Evolutionary conservation across 2,888 invertebrate genomes (phyloP).

Genomic region (Entomobrya multifasciata): DNA sequence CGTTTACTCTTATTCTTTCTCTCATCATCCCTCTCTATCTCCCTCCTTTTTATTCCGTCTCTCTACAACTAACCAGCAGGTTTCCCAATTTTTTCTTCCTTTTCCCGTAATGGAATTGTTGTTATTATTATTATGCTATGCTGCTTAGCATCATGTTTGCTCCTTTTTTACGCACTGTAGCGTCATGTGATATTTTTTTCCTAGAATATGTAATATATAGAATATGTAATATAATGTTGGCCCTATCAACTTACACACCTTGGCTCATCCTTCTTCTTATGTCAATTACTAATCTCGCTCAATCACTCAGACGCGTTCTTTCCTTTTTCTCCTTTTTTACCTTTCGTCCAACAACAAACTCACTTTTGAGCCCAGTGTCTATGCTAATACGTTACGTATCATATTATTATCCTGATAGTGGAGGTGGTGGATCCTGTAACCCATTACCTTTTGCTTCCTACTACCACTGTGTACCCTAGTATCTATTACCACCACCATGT

Average conservation of each 20-base stretch:
- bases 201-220: not conserved
- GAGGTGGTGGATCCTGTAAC: not conserved
- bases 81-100: not conserved
- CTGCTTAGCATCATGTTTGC: not conserved
- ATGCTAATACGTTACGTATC: constrained; percentile 51
- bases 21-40: not conserved
- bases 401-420: not conserved
- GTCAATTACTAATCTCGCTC: constrained; percentile 73
- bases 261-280: constrained; percentile 57
- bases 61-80: not conserved
- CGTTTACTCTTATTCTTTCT: constrained; percentile 47
- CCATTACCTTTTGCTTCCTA: not conserved
- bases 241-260: constrained; percentile 65
- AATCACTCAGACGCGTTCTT: constrained; percentile 64
- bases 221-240: not conserved
- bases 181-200: constrained; percentile 44
- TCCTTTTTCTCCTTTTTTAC: constrained; percentile 1
- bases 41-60: not conserved
- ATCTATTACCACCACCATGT: not conserved
- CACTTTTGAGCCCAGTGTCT: not conserved
- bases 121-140: constrained; percentile 44
- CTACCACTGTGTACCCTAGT: not conserved
- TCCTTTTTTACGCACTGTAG: not conserved
- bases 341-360: not conserved
- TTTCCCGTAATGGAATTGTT: constrained; percentile 35